Base-by-base conservation (phyloP, 2,888 invertebrate genomes). In the Ischnura elegans region DNA sequence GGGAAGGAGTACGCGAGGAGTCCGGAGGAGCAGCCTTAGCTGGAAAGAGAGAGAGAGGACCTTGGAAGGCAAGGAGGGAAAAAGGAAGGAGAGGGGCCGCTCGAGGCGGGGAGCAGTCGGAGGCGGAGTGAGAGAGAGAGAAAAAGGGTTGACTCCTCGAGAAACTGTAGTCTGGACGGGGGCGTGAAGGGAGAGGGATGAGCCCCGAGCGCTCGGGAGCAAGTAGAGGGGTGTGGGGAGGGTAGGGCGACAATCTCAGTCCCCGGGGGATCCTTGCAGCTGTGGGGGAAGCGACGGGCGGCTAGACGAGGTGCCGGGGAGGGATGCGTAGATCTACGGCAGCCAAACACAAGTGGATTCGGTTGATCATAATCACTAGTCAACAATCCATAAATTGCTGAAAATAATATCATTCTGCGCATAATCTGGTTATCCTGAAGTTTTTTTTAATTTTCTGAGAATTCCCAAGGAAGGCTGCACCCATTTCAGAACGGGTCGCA, bases 231-330 rank as follows among this genome's bases (percentile, higher is more conserved):
- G 25, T n/a, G 43, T 6, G 43, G 43, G 85, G 25, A 16, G 43
- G 85, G 21, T 36, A 43, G 36, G 43, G 85, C 19, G 86, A 86
- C 36, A n/a, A 46, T 45, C 86, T 86, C 86, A 86, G 86, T 46
- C 86, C 86, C 86, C 36, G 76, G 86, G 86, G 86, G 86, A 86
- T 86, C 86, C 86, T 43, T 86, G 86, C 86, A 86, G 86, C 86
- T 86, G 51, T 51, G 86, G 45, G 86, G 25, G 86, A 76, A 45
- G 45, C 45, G 45, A 45, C 45, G 4, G 46, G 45, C 4, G 46
- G 42, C 25, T 21, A 42, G 51, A n/a, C n/a, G 51, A 51, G 51
- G 51, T 19, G 47, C 6, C 47, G 47, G n/a, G 45, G 45, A 42
- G 13, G 43, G 45, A 36, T 10, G 76, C 25, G 29, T 3, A 2